These are phyloP conservation scores for Aythya baeri DNA, from an alignment of 2,113 vertebrate species.

Conservation along the genomic window DNA sequence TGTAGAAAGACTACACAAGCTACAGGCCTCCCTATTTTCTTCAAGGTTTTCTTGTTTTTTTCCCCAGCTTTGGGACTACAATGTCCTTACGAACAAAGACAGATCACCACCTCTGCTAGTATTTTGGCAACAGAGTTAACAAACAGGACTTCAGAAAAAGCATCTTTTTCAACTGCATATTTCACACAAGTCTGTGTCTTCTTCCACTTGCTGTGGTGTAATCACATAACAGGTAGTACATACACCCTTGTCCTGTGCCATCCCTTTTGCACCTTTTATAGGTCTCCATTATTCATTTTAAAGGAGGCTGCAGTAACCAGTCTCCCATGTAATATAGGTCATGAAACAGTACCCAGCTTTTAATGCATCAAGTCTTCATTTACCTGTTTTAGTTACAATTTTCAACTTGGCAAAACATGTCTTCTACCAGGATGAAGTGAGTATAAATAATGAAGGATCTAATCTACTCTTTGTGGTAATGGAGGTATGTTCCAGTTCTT, in stretches of 20 bases:
- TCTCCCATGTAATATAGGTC: neutral
- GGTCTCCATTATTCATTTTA: neutral
- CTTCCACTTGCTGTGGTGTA: neutral
- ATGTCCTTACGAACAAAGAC: neutral
- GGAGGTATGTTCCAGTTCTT: neutral
- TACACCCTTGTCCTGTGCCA: neutral
- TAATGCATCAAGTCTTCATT: neutral
- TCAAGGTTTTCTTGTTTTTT: too few species aligned
- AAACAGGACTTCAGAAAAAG: neutral
- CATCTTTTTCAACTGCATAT: neutral
- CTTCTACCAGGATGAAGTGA: neutral
- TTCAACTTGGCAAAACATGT: neutral
- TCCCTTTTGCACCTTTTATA: neutral
- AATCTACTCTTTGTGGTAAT: neutral
- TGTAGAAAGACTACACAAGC: too few species aligned
- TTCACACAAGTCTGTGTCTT: neutral
- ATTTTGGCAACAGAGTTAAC: neutral
- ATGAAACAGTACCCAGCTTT: neutral
- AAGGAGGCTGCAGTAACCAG: neutral
- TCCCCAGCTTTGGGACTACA: too few species aligned
- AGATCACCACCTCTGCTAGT: neutral
- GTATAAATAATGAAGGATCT: neutral
- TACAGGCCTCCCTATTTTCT: too few species aligned
- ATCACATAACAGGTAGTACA: neutral
- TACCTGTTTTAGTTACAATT: neutral